Percentiles rank a stretch among this genome's conserved stretches.
Conservation (phyloP, 2,888 invertebrate species). For the Exocentrus adspersus region DNA sequence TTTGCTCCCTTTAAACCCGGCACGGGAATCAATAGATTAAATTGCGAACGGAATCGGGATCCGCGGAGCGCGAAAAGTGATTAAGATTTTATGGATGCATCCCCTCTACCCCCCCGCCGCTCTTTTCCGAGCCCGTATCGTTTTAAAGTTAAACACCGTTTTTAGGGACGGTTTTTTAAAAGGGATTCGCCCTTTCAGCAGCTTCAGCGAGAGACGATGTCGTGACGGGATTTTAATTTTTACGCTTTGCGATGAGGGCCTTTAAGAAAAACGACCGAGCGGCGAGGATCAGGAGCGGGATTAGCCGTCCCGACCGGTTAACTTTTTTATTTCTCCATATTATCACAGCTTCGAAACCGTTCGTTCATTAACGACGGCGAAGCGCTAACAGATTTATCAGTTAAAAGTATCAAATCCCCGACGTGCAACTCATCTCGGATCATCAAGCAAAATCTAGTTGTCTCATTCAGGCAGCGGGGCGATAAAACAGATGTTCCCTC, state of each 20-base stretch:
- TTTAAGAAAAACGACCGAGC: constrained; percentile 27
- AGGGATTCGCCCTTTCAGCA: constrained; percentile 60
- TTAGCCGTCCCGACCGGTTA: neutral
- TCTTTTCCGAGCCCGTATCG: constrained; percentile 60
- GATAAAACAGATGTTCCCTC: too few relatives aligned
- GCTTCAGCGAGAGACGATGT: constrained; percentile 47
- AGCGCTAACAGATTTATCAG: too few relatives aligned
- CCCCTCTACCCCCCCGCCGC: constrained; percentile 38
- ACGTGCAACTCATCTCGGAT: too few relatives aligned
- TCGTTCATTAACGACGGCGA: too few relatives aligned
- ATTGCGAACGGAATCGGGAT: constrained; percentile 58
- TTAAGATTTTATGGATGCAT: constrained; percentile 60
- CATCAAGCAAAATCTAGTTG: too few relatives aligned
- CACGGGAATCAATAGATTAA: constrained; percentile 61
- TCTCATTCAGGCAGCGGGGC: too few relatives aligned
- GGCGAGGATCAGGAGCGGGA: constrained; percentile 1
- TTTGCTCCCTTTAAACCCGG: constrained; percentile 61
- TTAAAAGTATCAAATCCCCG: too few relatives aligned
- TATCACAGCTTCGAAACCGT: too few relatives aligned
- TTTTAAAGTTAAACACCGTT: constrained; percentile 61
- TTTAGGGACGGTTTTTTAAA: constrained; percentile 60
- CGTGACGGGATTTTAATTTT: constrained; percentile 57
- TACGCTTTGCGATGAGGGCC: constrained; percentile 44
- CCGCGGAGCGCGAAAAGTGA: constrained; percentile 60
- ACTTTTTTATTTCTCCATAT: constrained; percentile 22